Evolutionary conservation across 2,113 vertebrate genomes (phyloP).

Genomic region (Picathartes gymnocephalus): DNA sequence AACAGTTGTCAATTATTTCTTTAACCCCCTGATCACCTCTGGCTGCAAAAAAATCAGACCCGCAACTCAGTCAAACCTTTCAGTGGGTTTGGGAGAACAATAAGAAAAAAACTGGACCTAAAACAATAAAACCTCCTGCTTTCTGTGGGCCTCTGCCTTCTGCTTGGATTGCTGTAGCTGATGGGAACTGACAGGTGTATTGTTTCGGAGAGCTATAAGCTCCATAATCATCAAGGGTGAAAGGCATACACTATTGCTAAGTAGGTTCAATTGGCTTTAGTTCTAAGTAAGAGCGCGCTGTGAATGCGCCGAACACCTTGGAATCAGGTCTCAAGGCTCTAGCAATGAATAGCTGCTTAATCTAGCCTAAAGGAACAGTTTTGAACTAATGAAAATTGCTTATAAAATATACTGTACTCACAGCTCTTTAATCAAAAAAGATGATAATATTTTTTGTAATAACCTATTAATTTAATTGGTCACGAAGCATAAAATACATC

Average conservation of each 20-base stretch:
- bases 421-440: conserved; percentile 98
- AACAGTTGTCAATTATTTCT: conserved; percentile 79
- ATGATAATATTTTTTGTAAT: conserved; percentile 88
- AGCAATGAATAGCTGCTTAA: conserved; percentile 90
- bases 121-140: conserved; percentile 85
- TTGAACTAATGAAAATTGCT: conserved; percentile 97
- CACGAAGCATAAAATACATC: conserved; percentile 97
- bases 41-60: conserved; percentile 65
- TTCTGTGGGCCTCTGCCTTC: conserved; percentile 88
- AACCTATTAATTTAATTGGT: conserved; percentile 99
- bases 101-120: conserved; percentile 83
- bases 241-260: conserved; percentile 93
- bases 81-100: conserved; percentile 82
- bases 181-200: conserved; percentile 97
- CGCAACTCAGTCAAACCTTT: conserved; percentile 76
- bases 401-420: conserved; percentile 98
- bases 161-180: conserved; percentile 90
- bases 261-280: conserved; percentile 97
- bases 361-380: conserved; percentile 96
- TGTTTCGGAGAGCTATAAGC: conserved; percentile 96
- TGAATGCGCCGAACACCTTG: conserved; percentile 90
- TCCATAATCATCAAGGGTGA: conserved; percentile 92
- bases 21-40: conserved; percentile 73
- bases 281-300: conserved; percentile 93
- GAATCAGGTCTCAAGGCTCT: conserved; percentile 84